Conservation (phyloP, 2,797 vertebrate genomes). For the Spinus olivaceus region DNA sequence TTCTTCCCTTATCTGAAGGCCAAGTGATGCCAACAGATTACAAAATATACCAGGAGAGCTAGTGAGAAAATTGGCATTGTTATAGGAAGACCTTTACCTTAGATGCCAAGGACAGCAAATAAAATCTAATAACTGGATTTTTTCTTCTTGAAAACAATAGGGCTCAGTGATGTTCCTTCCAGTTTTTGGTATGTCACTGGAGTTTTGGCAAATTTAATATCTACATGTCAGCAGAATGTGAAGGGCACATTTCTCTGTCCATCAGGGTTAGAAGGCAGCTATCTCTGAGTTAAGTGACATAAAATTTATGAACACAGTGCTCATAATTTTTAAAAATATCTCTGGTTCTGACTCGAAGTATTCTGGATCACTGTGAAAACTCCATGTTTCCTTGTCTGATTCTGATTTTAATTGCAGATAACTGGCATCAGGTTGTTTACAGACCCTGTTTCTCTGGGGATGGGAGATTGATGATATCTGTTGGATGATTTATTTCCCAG, state of each 20-base stretch:
- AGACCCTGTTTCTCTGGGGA: not conserved
- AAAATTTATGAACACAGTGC: not conserved
- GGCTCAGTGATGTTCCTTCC: not conserved
- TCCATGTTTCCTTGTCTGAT: not conserved
- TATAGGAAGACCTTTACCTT: not conserved
- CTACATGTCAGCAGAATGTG: not conserved
- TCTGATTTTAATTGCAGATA: constrained; percentile 1
- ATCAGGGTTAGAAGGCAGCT: not conserved
- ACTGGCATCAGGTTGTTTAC: constrained; percentile 3
- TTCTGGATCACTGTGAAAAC: not conserved
- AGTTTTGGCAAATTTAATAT: not conserved
- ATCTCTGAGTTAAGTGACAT: not conserved
- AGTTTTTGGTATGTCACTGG: not conserved
- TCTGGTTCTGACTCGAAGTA: not conserved
- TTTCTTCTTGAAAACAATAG: not conserved
- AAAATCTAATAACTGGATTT: not conserved
- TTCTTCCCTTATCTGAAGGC: not conserved
- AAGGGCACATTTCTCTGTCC: not conserved
- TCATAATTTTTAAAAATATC: not conserved
- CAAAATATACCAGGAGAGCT: not conserved
- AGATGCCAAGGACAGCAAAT: not conserved
- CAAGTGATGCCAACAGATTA: not conserved
- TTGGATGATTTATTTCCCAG: not conserved
- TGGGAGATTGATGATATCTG: not conserved
- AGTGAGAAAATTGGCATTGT: not conserved